These are phyloP conservation scores for Protobothrops mucrosquamatus DNA, from an alignment of 2,113 vertebrate species.

Conservation along the genomic window DNA sequence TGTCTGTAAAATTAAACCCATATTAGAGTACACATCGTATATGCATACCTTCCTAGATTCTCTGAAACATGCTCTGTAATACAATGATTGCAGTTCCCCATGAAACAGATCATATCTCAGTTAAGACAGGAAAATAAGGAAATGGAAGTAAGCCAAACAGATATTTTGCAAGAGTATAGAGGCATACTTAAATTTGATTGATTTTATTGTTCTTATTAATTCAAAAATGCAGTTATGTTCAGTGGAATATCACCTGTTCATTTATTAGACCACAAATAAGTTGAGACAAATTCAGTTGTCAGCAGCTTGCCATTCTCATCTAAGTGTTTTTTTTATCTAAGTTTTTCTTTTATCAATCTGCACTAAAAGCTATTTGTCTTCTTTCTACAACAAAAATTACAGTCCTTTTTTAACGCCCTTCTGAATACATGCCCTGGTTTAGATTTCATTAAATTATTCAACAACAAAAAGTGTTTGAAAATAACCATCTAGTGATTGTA, in stretches of 20 bases:
- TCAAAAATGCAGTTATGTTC: constrained; percentile 40
- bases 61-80: constrained; percentile 19
- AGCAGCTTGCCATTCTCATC: constrained; percentile 49
- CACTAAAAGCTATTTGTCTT: constrained; percentile 55
- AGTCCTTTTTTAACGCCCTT: constrained; percentile 35
- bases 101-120: constrained; percentile 23
- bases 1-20: no score
- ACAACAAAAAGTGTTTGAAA: constrained; percentile 38
- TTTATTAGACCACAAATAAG: constrained; percentile 53
- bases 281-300: constrained; percentile 47
- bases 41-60: no score
- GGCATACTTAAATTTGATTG: not conserved
- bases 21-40: no score
- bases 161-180: constrained; percentile 6
- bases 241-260: constrained; percentile 26
- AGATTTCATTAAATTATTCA: constrained; percentile 15
- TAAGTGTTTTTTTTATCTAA: constrained; percentile 42
- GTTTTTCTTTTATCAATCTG: constrained; percentile 54
- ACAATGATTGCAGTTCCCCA: constrained; percentile 22
- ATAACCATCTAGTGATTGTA: not conserved
- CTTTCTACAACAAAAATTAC: constrained; percentile 50
- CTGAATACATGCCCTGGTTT: constrained; percentile 5
- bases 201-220: constrained; percentile 1
- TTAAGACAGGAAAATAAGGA: constrained; percentile 23
- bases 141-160: constrained; percentile 32